phyloP scores from a whole-genome alignment of 2,888 invertebrate species.

The Aspidiotus rigidus region DNA sequence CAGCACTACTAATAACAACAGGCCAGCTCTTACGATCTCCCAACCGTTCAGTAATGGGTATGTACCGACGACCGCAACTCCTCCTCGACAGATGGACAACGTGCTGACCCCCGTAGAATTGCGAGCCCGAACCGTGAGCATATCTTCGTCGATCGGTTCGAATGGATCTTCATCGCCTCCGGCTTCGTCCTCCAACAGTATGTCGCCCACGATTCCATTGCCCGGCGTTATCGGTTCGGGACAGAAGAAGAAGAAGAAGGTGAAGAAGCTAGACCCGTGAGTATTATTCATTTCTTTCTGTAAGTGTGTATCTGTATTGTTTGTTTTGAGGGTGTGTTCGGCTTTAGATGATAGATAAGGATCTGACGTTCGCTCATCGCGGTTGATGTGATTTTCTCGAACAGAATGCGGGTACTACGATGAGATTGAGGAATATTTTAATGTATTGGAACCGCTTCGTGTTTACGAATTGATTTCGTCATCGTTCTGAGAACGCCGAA shows the following conservation, averaged over 20 bases:
- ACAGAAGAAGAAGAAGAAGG: slow-evolving; percentile 52
- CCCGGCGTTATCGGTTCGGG: slow-evolving; percentile 45
- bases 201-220: slow-evolving; percentile 45
- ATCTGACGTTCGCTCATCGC: too few relatives aligned
- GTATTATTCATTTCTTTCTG: slow-evolving; percentile 4
- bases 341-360: too few relatives aligned
- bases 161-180: slow-evolving; percentile 71
- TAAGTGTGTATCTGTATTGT: background rate
- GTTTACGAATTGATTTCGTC: too few relatives aligned
- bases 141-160: slow-evolving; percentile 53
- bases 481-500: too few relatives aligned
- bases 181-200: slow-evolving; percentile 66
- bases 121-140: slow-evolving; percentile 62
- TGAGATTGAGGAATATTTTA: too few relatives aligned
- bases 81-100: slow-evolving; percentile 8
- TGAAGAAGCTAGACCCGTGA: slow-evolving; percentile 27
- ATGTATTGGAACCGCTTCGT: too few relatives aligned
- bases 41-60: background rate
- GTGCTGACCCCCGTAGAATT: slow-evolving; percentile 43
- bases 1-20: background rate
- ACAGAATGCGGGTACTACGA: too few relatives aligned
- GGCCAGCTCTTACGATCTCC: background rate
- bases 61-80: background rate
- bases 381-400: too few relatives aligned
- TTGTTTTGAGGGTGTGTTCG: too few relatives aligned